These are phyloP conservation scores for Egretta garzetta DNA, from an alignment of 2,113 vertebrate species.

Conservation along the genomic window DNA sequence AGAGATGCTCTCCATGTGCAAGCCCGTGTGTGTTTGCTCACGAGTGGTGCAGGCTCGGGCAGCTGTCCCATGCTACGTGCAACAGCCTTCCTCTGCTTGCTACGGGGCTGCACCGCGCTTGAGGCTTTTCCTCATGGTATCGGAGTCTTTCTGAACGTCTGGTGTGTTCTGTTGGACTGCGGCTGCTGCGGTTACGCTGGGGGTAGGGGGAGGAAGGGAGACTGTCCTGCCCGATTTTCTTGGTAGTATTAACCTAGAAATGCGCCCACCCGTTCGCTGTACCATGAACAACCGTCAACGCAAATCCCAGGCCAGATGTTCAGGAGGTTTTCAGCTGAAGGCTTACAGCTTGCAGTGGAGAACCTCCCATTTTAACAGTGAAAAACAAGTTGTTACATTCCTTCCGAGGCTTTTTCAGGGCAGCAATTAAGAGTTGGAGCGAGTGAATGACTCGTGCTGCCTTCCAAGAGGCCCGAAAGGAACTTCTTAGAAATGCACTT, in stretches of 20 bases:
- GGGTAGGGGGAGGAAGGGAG: neutral
- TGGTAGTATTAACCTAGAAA: neutral
- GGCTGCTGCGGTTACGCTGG: neutral
- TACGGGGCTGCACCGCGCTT: accelerated
- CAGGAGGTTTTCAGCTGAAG: neutral
- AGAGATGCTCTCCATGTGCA: neutral
- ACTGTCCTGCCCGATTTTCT: accelerated
- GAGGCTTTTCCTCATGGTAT: neutral
- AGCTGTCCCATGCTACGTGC: neutral
- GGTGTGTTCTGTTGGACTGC: neutral
- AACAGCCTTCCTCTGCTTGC: neutral
- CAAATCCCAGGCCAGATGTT: neutral
- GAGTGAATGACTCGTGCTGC: neutral
- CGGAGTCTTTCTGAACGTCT: neutral
- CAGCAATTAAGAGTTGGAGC: neutral
- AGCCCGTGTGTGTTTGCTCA: accelerated
- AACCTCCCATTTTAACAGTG: neutral
- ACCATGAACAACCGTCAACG: neutral
- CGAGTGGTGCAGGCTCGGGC: neutral
- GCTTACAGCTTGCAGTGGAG: neutral
- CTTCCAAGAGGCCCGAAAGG: neutral
- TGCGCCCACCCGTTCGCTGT: neutral
- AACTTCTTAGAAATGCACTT: neutral
- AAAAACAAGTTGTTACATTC: neutral
- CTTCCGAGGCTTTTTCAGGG: neutral